Base-by-base conservation (phyloP, 92 coral and sea anemone genomes). In the Porites cylindrica region DNA sequence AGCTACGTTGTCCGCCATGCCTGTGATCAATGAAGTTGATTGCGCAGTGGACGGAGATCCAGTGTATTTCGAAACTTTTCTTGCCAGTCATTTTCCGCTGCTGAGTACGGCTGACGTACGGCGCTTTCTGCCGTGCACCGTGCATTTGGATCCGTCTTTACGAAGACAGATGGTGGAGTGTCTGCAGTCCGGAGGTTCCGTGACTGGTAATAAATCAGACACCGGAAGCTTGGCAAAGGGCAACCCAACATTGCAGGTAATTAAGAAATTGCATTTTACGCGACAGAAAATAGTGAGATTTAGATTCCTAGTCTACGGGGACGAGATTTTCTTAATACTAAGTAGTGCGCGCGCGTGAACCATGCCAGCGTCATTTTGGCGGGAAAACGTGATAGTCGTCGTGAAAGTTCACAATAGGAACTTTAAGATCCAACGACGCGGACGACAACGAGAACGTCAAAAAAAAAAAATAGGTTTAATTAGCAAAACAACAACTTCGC, bases 41-140 rank as follows among this genome's bases (percentile, higher is more conserved):
- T 97, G 98, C 51, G 93, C 98, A 66, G 96, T 97, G 26, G 99
- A 97, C 58, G 98, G 96, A 70, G 99, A 97, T 86, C 98, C 98
- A 26, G 95, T 93, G 87, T 97, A 97, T 84, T 97, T 97, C 74
- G 99, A 97, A 80, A 93, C 99, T 4, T 97, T 95, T 86, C 93
- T 97, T 19, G 92, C 97, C 51, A 96, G 94, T 61, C 99, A 97
- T 72, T 93, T 91, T 63, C 99, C 99, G n/a, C 82, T 97, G 64
- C 81, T 97, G 53, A 95, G 89, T 69, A 91, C 95, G 53, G 93
- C 93, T 10, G 99, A 97, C 52, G 89, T 97, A 59, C 70, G 94
- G 81, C 91, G 91, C 61, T 97, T 97, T 72, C 77, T 97, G 81
- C 66, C 90, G 47, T 94, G 96, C 70, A 97, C 99, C 2, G 87